Evolutionary conservation across 2,888 invertebrate species (phyloP).

Genomic region (Lycophotia porphyrea): DNA sequence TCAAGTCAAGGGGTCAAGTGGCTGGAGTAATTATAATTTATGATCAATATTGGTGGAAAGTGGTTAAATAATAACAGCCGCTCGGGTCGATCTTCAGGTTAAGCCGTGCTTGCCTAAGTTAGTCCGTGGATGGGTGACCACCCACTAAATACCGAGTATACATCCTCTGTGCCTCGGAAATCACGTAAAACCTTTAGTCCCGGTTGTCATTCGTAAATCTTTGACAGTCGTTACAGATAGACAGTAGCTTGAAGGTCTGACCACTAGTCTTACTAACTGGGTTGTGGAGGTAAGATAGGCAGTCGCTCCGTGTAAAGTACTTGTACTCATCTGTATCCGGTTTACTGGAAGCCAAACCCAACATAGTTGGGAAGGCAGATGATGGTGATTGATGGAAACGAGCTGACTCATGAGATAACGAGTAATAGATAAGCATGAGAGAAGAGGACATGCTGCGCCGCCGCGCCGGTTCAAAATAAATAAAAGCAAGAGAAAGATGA

Average conservation of each 20-base stretch:
- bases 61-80: neutral
- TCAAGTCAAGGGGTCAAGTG: neutral
- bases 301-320: neutral
- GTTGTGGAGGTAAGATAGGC: neutral
- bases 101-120: neutral
- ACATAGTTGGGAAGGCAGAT: neutral
- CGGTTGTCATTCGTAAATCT: no score
- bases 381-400: neutral
- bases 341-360: neutral
- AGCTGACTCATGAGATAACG: neutral
- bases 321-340: neutral
- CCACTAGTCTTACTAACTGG: neutral
- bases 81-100: neutral
- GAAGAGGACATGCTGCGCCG: neutral
- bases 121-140: neutral
- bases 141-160: no score
- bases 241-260: neutral
- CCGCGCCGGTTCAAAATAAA: neutral
- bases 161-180: no score
- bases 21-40: neutral
- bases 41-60: neutral
- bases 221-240: no score
- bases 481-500: neutral
- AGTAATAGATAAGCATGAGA: neutral
- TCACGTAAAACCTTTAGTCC: no score